Conservation (phyloP, 2,888 invertebrate species). For the Hofmannophila pseudospretella region DNA sequence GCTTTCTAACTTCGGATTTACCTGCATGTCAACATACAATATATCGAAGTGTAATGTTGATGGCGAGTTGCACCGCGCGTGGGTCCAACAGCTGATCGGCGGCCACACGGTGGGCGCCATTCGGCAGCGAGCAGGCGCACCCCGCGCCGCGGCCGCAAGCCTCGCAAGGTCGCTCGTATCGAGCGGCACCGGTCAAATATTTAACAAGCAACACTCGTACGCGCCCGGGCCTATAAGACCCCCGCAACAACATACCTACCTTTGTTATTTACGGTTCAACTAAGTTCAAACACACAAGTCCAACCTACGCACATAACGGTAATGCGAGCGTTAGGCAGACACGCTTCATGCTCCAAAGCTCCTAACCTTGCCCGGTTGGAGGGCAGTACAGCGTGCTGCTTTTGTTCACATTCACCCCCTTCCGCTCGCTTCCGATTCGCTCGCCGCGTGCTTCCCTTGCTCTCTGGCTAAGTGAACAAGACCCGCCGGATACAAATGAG, state of each 20-base stretch:
- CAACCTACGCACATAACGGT: conserved; percentile 2
- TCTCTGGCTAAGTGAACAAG: conserved; percentile 15
- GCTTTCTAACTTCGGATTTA: too few species aligned
- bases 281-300: conserved; percentile 6
- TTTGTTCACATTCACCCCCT: conserved; percentile 31
- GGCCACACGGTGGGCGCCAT: conserved; percentile 38
- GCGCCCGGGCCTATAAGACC: conserved; percentile 11
- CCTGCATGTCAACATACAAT: too few species aligned
- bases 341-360: conserved; percentile 9
- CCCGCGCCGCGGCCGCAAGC: conserved; percentile 35
- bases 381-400: conserved; percentile 22
- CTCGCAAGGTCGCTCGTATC: conserved; percentile 47
- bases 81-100: conserved; percentile 47
- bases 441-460: conserved; percentile 19
- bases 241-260: conserved; percentile 6
- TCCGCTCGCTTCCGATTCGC: conserved; percentile 27
- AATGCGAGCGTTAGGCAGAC: conserved; percentile 8
- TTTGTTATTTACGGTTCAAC: conserved; percentile 6
- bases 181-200: conserved; percentile 55
- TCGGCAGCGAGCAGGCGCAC: conserved; percentile 41
- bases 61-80: conserved; percentile 22
- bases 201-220: conserved; percentile 36
- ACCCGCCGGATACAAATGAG: conserved; percentile 16
- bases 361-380: conserved; percentile 15
- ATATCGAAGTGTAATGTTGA: conserved; percentile 14